Conservation (phyloP, 2,797 vertebrate genomes). For the Synaphobranchus kaupii region DNA sequence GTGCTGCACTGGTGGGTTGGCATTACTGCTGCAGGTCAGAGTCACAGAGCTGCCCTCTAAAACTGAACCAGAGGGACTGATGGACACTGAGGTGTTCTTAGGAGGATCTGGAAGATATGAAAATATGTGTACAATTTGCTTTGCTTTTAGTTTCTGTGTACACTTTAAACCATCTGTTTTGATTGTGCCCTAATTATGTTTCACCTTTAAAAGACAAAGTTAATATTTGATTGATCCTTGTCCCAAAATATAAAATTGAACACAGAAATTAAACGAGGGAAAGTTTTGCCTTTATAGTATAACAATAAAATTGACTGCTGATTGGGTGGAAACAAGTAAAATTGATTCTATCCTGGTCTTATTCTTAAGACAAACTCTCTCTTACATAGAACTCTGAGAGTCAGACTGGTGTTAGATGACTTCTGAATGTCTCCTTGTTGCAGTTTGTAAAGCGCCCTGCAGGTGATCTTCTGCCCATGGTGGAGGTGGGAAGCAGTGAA, state of each 20-base stretch:
- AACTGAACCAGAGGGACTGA: conserved; percentile 41
- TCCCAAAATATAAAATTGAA: too few relatives aligned
- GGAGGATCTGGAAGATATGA: conserved; percentile 57
- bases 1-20: too few relatives aligned
- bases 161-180: neutral
- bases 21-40: conserved; percentile 57
- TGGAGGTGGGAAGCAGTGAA: conserved; percentile 61
- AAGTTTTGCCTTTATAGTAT: too few relatives aligned
- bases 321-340: neutral
- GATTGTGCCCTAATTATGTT: too few relatives aligned
- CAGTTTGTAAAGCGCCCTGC: conserved; percentile 52
- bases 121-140: conserved; percentile 1
- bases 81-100: conserved; percentile 49
- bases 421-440: conserved; percentile 33
- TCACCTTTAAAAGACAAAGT: too few relatives aligned
- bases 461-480: conserved; percentile 54
- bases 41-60: conserved; percentile 60
- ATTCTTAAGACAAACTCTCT: neutral
- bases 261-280: too few relatives aligned
- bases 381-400: neutral
- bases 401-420: neutral
- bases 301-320: too few relatives aligned
- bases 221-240: too few relatives aligned
- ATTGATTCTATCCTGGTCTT: neutral
- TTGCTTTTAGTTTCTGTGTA: too few relatives aligned